Base-by-base conservation (phyloP, 2,888 invertebrate species). In the Limenitis camilla region DNA sequence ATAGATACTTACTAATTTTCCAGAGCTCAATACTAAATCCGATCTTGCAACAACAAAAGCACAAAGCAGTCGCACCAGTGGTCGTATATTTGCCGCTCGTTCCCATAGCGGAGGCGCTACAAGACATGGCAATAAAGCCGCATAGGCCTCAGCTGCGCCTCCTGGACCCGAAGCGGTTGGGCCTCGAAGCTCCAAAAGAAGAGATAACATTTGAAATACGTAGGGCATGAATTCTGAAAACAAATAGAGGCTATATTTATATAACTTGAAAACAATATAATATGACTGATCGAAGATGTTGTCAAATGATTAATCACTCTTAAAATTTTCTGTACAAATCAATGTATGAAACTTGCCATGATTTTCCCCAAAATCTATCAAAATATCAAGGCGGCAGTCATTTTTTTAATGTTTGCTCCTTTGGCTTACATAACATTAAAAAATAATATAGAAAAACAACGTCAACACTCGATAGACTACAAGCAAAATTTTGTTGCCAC, bases 161-260 rank as follows among this genome's bases (percentile, higher is more conserved):
- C 1, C 77, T 76, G 72, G 33, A 2, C 28, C 76, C 52, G 66
- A 67, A 31, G 70, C 74, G 64, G 68, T 46, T 66, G 72, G 35
- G 0, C 85, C 82, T 45, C 93, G 91, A 55, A 94, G 81, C 78
- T 98, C 98, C 83, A 99, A 89, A 52, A 98, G 85, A 19, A 98
- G 87, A 0, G 98, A 96, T 38, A 99, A 86, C 83, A 99, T 93
- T 94, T 99, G 99, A 78, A 99, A 98, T 42, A 98, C 96, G 81
- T 99, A 99, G 0, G 99, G 99, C 82, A 98, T 95, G 87, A 99
- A 98, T 78, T 99, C 99, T 92, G 90, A 29, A 77, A 88, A 38
- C 4, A 11, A 5, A 42, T 35, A 43, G n/a, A 8, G 29, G 32
- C n/a, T n/a, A n/a, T n/a, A 9, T 6, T 11, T 0, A 31, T 9